Evolutionary conservation across 1,140 invertebrate species (phyloP).

Genomic region (Chironomus striatipennis): DNA sequence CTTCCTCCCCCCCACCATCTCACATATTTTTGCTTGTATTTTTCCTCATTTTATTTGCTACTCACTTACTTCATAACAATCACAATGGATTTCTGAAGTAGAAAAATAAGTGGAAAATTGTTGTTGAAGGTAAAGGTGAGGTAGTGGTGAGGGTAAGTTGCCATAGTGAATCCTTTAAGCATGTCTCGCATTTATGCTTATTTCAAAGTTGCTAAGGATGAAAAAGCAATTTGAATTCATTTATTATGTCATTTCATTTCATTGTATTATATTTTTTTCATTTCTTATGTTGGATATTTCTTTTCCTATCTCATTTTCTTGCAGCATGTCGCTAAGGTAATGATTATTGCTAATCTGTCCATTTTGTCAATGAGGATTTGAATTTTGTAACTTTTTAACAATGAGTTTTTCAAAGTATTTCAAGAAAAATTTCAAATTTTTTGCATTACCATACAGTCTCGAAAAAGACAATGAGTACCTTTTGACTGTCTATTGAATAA

Average conservation of each 20-base stretch:
- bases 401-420: too few species aligned
- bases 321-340: too few species aligned
- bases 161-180: constrained; percentile 18
- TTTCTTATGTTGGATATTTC: neutral
- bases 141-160: neutral
- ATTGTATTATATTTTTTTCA: constrained; percentile 1
- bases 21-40: too few species aligned
- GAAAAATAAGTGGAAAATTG: neutral
- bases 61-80: neutral
- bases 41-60: too few species aligned
- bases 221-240: constrained; percentile 19
- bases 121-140: neutral
- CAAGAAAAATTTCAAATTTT: too few species aligned
- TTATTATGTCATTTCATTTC: constrained; percentile 14
- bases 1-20: neutral
- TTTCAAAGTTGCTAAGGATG: neutral
- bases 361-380: too few species aligned
- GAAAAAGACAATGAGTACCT: too few species aligned
- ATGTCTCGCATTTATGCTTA: neutral
- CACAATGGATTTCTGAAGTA: constrained; percentile 8
- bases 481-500: too few species aligned
- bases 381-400: too few species aligned
- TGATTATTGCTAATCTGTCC: too few species aligned
- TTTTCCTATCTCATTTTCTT: neutral
- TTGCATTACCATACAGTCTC: too few species aligned